Base-by-base conservation (phyloP, 2,888 invertebrate species). In the Patella pellucida region DNA sequence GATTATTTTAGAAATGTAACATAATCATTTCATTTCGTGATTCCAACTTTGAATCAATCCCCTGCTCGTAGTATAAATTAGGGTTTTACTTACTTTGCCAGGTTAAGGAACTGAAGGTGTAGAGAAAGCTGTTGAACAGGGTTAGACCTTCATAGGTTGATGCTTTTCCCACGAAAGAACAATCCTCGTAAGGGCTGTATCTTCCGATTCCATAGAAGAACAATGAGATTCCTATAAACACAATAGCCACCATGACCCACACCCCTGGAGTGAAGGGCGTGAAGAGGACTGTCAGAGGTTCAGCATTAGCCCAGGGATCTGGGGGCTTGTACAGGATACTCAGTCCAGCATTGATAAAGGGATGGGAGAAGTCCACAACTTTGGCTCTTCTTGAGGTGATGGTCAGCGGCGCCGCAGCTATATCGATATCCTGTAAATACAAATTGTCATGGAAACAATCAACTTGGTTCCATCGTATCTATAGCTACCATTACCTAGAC, bases 121-220 rank as follows among this genome's bases (percentile, higher is more conserved):
- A 84, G 15, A 81, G 76, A 11, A 84, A 76, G 52, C 80, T 81
- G 73, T 84, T 84, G n/a, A 74, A 9, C 4, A 82, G 56, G 4
- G 78, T 83, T n/a, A 82, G 69, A 2, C 82, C 80, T 62, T 81
- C 81, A 9, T 76, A 76, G 2, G 79, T 80, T 16, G 79, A 75
- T 14, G 76, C 54, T 52, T 80, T 79, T 56, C 79, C 83, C 15
- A 79, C 76, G 62, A 81, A 77, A 12, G 74, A 75, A 15, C 72
- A 50, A 71, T 81, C 79, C 68, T 83, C 83, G 41, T 78, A 77
- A 0, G 83, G 83, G 52, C 82, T 83, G 73, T 79, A 81, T 56
- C 82, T 75, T 52, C 81, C 79, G 27, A 82, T 79, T 16, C 78
- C 69, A 27, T 76, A 77, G 69, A 82, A 76, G 19, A 73, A 68